Evolutionary conservation across 2,797 vertebrate genomes (phyloP), one percentile per base, ranked within the genome.

Genomic region (Sciurus carolinensis): DNA sequence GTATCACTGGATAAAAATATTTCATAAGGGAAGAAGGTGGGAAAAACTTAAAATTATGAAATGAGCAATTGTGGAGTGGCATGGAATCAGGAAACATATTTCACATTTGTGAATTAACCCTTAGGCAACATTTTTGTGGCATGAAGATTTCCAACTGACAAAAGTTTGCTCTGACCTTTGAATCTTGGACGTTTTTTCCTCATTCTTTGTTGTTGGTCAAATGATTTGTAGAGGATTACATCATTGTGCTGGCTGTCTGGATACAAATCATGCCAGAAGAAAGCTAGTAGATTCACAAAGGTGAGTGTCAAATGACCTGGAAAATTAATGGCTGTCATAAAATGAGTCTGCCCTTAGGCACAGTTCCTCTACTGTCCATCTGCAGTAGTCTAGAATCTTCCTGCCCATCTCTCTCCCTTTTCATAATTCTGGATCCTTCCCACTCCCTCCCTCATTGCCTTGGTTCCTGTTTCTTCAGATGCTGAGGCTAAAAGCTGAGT

Each of bases 141-240:
- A 13, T 64, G 20, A 80, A 66, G 15, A 66, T 33, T 69, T 54
- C 54, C 64, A 47, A 50, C 44, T 95, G 95, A 36, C 9, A 54
- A 47, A 79, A 94, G 24, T 87, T 71, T 67, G 20, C 90, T 81
- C 71, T 95, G 73, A 76, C 30, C 42, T 90, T 93, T 87, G 47
- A 18, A 59, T 81, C 71, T 24, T 92, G 52, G 18, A 8, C 3
- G 83, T 92, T 94, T 87, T 80, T 73, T 4, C 18, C n/a, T 87
- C 7, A 20, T 88, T 85, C 42, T 90, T 57, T 89, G 79, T 36
- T 87, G 69, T 44, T 11, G 4, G 67, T 47, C 71, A 2, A 84
- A 14, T 14, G 44, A 80, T 91, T 83, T 94, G 90, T 81, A 76
- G 42, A 77, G 7, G 42, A n/a, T 73, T 36, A 57, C 39, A 4